Conservation (phyloP, 2,888 invertebrate species). For the Thecophora atra region DNA sequence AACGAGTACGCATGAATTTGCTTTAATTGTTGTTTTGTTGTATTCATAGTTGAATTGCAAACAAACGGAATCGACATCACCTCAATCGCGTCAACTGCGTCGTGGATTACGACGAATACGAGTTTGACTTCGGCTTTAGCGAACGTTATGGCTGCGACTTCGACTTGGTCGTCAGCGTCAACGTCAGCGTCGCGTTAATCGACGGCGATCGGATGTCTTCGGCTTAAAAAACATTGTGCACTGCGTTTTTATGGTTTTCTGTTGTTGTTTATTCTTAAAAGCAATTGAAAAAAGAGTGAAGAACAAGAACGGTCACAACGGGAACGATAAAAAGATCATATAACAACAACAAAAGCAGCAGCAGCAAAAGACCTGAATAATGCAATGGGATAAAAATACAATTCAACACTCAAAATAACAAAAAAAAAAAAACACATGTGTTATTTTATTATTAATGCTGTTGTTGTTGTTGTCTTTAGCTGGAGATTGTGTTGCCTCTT, state of each 20-base stretch:
- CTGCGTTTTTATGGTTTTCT: too few species aligned
- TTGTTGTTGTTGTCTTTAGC: too few species aligned
- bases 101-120: too few species aligned
- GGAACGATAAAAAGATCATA: neutral
- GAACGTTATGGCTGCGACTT: too few species aligned
- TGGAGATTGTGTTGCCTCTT: neutral
- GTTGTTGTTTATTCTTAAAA: too few species aligned
- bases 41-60: neutral
- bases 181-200: too few species aligned
- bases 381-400: neutral
- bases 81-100: too few species aligned
- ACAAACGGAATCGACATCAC: too few species aligned
- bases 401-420: constrained; percentile 7
- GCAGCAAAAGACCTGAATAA: neutral
- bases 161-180: too few species aligned
- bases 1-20: neutral
- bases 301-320: neutral
- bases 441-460: neutral
- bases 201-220: too few species aligned
- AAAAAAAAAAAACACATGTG: neutral
- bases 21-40: neutral
- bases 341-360: constrained; percentile 6
- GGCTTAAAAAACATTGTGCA: too few species aligned
- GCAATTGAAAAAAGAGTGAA: neutral
- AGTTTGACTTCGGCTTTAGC: too few species aligned